Evolutionary conservation across 2,113 vertebrate genomes (phyloP), one percentile per base, ranked within the genome.

Genomic region (Benitochromis conjunctus): DNA sequence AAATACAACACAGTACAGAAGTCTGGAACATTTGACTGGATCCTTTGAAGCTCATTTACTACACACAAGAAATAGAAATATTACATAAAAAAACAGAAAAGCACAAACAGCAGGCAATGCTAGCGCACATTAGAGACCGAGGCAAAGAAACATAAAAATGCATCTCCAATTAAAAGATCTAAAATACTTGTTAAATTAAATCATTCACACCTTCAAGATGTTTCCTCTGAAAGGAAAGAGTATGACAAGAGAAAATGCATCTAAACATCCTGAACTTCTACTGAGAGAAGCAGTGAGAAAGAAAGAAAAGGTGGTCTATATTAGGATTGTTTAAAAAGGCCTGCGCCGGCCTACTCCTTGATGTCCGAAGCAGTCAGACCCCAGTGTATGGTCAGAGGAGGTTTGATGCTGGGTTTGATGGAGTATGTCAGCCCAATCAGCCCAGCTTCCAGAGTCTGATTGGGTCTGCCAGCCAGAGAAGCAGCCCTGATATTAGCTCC

Each of bases 351-450:
- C 90, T 86, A 90, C 85, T 93, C 78, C 19, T 89, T 34, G 88
- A 92, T 94, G 94, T 95, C 95, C 91, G 83, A 90, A 89, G 89
- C 91, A 94, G 94, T 94, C 89, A 94, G 92, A 90, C 92, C 94
- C 90, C 87, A 88, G 93, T 91, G 92, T 91, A 88, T 92, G 92
- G 91, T 91, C 94, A 91, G 93, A 86, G 88, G 92, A 71, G 90
- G 86, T 92, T 89, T 95, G 94, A 93, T 94, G 92, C 94, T 89
- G 90, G 92, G 92, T 96, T 95, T 96, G 95, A 97, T 95, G 94
- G 95, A 96, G 95, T 96, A 96, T 96, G 95, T 96, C 95, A 96
- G 95, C 94, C 94, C 96, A 96, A 97, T 96, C 96, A 96, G 94
- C 92, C 93, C 85, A 76, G 94, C 91, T 94, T 95, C 94, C 93